Evolutionary conservation across 2,113 vertebrate genomes (phyloP), one percentile per base, ranked within the genome.

Genomic region (Chloropsis cyanopogon): DNA sequence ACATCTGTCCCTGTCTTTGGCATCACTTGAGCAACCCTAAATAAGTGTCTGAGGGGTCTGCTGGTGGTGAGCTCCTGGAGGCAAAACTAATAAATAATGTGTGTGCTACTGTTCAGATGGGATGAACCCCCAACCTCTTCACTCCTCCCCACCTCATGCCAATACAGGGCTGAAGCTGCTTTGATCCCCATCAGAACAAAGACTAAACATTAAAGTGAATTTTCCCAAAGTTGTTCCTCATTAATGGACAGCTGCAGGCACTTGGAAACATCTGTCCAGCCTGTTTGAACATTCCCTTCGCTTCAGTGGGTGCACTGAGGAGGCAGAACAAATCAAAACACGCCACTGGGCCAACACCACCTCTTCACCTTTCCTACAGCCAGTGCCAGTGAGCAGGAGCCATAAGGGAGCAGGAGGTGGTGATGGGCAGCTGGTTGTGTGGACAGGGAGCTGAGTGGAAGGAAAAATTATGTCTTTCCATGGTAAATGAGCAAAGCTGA

Each of bases 201-300:
- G 92, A 80, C 60, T 91, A 54, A 93, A 94, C 79, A n/a, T 82
- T 86, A 54, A 95, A 97, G 87, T 73, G 96, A 97, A 93, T 97
- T 95, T 97, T 94, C 92, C 82, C 95, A 92, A 95, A 96, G 92
- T 77, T 71, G 59, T 79, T 90, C 35, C 94, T 98, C 94, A 19
- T 97, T 98, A 98, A 97, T 96, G 31, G 86, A 92, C 96, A 97
- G 97, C 98, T 97, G 69, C 56, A 60, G 97, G 97, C 94, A 22
- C 86, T 95, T 69, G 35, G 92, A 92, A 94, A 71, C 90, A 97
- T 97, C 97, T 96, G 92, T 95, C 86, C 47, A n/a, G 80, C 63
- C 76, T 91, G 91, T 83, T 44, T 90, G 70, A 93, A 53, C 65
- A 75, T 92, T 93, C 69, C 73, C 64, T 90, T 83, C 2, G 9